Evolutionary conservation across 1,140 invertebrate species (phyloP).

Genomic region (Dendrolimus kikuchii): DNA sequence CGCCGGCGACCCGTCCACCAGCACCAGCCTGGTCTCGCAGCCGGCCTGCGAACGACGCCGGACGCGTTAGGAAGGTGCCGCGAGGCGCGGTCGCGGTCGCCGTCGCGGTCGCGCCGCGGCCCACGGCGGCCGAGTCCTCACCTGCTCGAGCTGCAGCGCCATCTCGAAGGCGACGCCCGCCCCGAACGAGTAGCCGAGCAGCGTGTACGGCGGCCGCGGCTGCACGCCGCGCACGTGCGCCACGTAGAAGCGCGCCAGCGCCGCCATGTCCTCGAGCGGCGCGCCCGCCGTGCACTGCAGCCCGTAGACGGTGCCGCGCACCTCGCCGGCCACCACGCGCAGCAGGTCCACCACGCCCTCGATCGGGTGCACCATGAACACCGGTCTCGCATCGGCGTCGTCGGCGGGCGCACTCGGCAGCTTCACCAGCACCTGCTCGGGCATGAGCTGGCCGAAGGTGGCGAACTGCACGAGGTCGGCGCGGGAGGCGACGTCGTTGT

Average conservation of each 20-base stretch:
- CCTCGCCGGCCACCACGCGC: constrained; percentile 77
- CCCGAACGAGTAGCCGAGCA: constrained; percentile 96
- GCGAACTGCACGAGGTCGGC: constrained; percentile 57
- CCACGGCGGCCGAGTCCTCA: too few species aligned
- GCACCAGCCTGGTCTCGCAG: constrained; percentile 78
- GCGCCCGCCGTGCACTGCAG: constrained; percentile 88
- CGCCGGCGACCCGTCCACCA: constrained; percentile 94
- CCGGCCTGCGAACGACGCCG: too few species aligned
- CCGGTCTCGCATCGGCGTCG: constrained; percentile 37
- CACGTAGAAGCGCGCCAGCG: constrained; percentile 87
- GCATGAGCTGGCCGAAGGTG: constrained; percentile 73
- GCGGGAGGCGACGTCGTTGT: constrained; percentile 17
- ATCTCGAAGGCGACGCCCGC: constrained; percentile 95
- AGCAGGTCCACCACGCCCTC: constrained; percentile 88
- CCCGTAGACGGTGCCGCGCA: constrained; percentile 88
- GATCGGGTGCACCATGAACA: constrained; percentile 87
- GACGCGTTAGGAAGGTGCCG: too few species aligned
- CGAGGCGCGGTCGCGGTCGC: too few species aligned
- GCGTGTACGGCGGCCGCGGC: constrained; percentile 85
- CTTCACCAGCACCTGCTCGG: constrained; percentile 76
- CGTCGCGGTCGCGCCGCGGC: too few species aligned
- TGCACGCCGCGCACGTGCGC: constrained; percentile 85
- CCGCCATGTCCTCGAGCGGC: constrained; percentile 81
- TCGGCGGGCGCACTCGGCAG: constrained; percentile 56
- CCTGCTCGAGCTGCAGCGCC: constrained; percentile 84